A percentile compares a stretch with the other conserved stretches of the same genome.
Evolutionary conservation across 2,888 invertebrate species (phyloP).

Genomic region (Meteorus colon): DNA sequence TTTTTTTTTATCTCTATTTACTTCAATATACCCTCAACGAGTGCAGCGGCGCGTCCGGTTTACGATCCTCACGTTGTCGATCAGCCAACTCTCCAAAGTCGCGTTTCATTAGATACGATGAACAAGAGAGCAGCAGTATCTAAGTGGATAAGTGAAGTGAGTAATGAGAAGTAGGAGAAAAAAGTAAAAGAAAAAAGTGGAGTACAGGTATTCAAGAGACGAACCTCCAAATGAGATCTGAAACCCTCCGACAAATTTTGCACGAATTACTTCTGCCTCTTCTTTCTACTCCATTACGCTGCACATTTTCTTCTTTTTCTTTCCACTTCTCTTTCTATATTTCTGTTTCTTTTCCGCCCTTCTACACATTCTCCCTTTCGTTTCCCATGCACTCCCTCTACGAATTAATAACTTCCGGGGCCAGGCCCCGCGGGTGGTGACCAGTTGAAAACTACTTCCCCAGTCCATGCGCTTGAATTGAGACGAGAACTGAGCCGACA

Average conservation of each 20-base stretch:
- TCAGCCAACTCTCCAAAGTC: constrained; percentile 27
- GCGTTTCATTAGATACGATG: constrained; percentile 37
- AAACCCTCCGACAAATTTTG: constrained; percentile 21
- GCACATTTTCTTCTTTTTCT: neutral
- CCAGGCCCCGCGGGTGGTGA: constrained; percentile 22
- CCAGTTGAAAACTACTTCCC: constrained; percentile 40
- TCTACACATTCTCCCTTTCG: neutral
- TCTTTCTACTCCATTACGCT: neutral
- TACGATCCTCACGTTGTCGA: constrained; percentile 34
- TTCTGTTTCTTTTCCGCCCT: neutral
- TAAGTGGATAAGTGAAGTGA: constrained; percentile 41
- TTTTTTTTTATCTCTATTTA: neutral
- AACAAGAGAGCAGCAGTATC: constrained; percentile 25
- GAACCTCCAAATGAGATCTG: constrained; percentile 23
- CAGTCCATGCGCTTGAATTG: constrained; percentile 29
- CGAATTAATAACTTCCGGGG: constrained; percentile 40
- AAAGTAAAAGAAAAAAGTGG: neutral
- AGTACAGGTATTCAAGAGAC: constrained; percentile 1
- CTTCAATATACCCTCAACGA: neutral
- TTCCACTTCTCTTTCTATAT: neutral
- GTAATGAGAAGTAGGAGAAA: constrained; percentile 19
- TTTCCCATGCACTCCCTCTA: constrained; percentile 13
- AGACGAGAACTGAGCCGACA: constrained; percentile 42
- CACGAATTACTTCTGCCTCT: constrained; percentile 8
- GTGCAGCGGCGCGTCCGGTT: neutral